Percentiles rank a stretch among this genome's conserved stretches.
phyloP scores from a whole-genome alignment of 2,113 vertebrate genomes.

The Corythoichthys haematopterus region DNA sequence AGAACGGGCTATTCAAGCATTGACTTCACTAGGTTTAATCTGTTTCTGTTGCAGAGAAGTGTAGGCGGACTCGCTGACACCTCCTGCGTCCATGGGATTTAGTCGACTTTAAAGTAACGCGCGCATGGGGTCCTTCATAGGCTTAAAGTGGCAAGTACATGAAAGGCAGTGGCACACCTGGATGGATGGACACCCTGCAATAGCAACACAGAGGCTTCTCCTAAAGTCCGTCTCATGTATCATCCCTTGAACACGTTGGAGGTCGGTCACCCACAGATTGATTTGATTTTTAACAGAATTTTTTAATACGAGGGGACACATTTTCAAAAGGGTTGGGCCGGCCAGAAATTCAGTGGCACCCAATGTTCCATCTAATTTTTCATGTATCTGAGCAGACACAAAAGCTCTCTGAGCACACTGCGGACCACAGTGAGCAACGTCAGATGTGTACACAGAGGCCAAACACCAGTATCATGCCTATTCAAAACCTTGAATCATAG shows the following conservation, averaged over 20 bases:
- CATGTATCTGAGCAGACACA: too few relatives aligned
- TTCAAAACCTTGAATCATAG: too few relatives aligned
- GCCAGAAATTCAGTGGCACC: too few relatives aligned
- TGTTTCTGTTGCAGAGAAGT: constrained; percentile 25
- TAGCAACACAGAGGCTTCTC: constrained; percentile 27
- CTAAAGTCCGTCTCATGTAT: constrained; percentile 34
- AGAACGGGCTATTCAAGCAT: constrained; percentile 22
- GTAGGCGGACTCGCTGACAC: constrained; percentile 53
- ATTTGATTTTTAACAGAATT: not conserved
- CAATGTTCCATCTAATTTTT: too few relatives aligned
- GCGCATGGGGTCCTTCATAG: constrained; percentile 48
- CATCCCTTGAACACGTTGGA: constrained; percentile 16
- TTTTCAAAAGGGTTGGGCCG: too few relatives aligned
- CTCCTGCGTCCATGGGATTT: constrained; percentile 57
- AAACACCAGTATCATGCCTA: too few relatives aligned
- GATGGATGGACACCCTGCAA: constrained; percentile 25
- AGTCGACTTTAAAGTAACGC: constrained; percentile 53
- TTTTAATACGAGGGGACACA: too few relatives aligned
- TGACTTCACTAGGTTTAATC: constrained; percentile 27
- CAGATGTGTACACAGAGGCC: too few relatives aligned
- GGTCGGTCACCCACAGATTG: not conserved
- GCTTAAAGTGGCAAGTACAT: constrained; percentile 54
- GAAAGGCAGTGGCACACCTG: constrained; percentile 42
- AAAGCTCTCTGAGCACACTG: too few relatives aligned
- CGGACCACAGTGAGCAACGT: too few relatives aligned